phyloP scores from a whole-genome alignment of 37 sponge, comb jelly and placozoan species.

The Petrosia ficiformis region DNA sequence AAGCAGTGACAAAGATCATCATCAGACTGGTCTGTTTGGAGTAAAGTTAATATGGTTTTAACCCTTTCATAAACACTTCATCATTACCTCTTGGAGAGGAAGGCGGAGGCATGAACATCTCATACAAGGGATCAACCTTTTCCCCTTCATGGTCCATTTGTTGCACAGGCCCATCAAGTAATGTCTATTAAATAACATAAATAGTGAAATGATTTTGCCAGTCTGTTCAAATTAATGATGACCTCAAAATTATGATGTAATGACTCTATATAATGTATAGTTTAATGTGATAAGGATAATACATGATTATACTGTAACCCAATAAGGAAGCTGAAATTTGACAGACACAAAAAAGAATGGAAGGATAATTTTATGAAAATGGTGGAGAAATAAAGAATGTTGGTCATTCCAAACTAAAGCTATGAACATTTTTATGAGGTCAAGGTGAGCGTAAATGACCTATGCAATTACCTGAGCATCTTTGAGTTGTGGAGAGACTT shows the following conservation, averaged over 20 bases:
- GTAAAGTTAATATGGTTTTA: not conserved
- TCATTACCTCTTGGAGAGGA: conserved; percentile 20
- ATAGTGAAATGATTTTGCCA: not conserved
- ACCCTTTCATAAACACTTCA: not conserved
- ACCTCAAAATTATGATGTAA: too few relatives aligned
- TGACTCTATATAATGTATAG: too few relatives aligned
- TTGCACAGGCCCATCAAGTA: conserved; percentile 19
- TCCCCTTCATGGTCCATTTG: not conserved
- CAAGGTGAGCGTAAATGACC: not conserved
- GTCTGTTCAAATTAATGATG: too few relatives aligned
- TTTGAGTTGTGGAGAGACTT: conserved; percentile 40
- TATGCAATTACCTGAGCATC: conserved; percentile 22
- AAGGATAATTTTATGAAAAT: too few relatives aligned
- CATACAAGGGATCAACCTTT: conserved; percentile 49
- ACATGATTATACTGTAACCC: too few relatives aligned
- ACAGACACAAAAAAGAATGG: too few relatives aligned
- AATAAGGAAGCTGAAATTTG: not conserved
- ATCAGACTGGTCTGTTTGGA: conserved; percentile 67
- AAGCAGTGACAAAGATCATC: conserved; percentile 61
- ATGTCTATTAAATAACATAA: conserved; percentile 17
- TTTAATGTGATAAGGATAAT: too few relatives aligned
- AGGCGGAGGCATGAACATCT: conserved; percentile 47
- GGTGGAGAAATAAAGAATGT: not conserved
- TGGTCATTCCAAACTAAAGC: too few relatives aligned
- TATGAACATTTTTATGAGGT: too few relatives aligned